Conservation (phyloP, 2,113 vertebrate genomes). For the Scomber scombrus region DNA sequence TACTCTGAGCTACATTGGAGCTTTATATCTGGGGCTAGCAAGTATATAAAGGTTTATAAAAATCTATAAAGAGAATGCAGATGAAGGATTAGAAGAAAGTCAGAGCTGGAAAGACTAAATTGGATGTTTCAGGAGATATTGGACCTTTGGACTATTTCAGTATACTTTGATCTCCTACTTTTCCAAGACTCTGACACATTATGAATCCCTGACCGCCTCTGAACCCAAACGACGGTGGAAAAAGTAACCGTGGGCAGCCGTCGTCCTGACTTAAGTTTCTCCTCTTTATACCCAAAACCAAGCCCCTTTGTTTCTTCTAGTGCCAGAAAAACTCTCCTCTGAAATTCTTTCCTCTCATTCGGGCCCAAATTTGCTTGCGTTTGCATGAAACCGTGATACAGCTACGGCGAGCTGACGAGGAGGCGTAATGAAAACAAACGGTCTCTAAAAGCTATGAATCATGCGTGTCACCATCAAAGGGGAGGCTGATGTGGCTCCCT, state of each 20-base stretch:
- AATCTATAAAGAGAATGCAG: neutral
- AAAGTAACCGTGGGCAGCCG: slow-evolving; percentile 51
- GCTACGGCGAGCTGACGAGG: slow-evolving; percentile 64
- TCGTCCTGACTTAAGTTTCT: slow-evolving; percentile 60
- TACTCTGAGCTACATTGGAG: slow-evolving; percentile 12
- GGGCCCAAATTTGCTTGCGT: slow-evolving; percentile 72
- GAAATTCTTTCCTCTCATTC: slow-evolving; percentile 77
- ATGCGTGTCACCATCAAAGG: slow-evolving; percentile 78
- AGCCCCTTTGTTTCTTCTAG: slow-evolving; percentile 72
- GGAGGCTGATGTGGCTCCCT: slow-evolving; percentile 73
- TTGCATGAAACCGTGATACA: slow-evolving; percentile 71
- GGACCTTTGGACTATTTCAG: slow-evolving; percentile 48
- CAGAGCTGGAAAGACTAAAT: slow-evolving; percentile 30
- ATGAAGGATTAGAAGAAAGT: neutral
- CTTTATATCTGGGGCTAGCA: neutral
- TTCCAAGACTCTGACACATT: slow-evolving; percentile 54
- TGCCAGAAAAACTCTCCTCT: slow-evolving; percentile 74
- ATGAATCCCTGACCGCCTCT: slow-evolving; percentile 69
- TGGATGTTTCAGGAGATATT: slow-evolving; percentile 22
- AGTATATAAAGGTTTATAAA: neutral
- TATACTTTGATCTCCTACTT: slow-evolving; percentile 42
- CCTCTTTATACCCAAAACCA: slow-evolving; percentile 56
- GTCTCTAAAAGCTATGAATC: slow-evolving; percentile 74
- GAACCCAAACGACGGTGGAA: slow-evolving; percentile 69
- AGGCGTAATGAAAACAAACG: slow-evolving; percentile 82